A percentile compares a stretch with the other conserved stretches of the same genome.
Evolutionary conservation across 1,140 invertebrate genomes (phyloP).

Genomic region (Cyclargus thomasi): DNA sequence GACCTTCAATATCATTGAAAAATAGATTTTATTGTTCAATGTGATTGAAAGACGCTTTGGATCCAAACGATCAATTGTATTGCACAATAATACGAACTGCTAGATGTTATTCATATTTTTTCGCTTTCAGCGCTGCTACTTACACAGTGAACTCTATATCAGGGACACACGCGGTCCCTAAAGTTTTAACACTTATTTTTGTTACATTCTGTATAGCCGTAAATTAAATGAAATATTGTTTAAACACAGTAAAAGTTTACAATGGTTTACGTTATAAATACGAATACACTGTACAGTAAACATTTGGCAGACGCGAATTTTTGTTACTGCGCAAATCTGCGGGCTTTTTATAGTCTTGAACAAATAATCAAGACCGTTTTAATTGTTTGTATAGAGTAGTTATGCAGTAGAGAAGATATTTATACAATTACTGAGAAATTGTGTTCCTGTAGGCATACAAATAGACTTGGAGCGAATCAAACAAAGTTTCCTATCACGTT

Average conservation of each 20-base stretch:
- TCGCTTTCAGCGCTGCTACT: too few relatives aligned
- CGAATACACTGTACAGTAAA: slow-evolving; percentile 25
- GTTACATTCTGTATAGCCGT: too few relatives aligned
- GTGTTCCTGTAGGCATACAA: not conserved
- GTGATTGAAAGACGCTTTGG: too few relatives aligned
- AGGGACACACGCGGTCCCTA: too few relatives aligned
- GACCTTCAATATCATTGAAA: too few relatives aligned
- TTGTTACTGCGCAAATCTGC: slow-evolving; percentile 29
- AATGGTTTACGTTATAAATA: slow-evolving; percentile 16
- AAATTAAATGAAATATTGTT: not conserved
- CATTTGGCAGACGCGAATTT: slow-evolving; percentile 15
- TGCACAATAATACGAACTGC: too few relatives aligned
- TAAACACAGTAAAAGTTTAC: not conserved
- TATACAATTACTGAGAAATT: not conserved
- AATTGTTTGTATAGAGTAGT: slow-evolving; percentile 35
- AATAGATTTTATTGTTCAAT: too few relatives aligned
- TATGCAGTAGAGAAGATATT: slow-evolving; percentile 1
- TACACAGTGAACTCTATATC: too few relatives aligned
- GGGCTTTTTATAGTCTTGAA: slow-evolving; percentile 39
- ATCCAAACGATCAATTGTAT: too few relatives aligned
- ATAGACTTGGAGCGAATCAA: not conserved
- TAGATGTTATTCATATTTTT: too few relatives aligned
- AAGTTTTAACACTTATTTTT: too few relatives aligned
- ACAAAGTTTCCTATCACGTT: too few relatives aligned
- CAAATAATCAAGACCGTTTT: slow-evolving; percentile 42